Evolutionary conservation across 2,888 invertebrate species (phyloP), one percentile per base, ranked within the genome.

Genomic region (Escarpia spicata): DNA sequence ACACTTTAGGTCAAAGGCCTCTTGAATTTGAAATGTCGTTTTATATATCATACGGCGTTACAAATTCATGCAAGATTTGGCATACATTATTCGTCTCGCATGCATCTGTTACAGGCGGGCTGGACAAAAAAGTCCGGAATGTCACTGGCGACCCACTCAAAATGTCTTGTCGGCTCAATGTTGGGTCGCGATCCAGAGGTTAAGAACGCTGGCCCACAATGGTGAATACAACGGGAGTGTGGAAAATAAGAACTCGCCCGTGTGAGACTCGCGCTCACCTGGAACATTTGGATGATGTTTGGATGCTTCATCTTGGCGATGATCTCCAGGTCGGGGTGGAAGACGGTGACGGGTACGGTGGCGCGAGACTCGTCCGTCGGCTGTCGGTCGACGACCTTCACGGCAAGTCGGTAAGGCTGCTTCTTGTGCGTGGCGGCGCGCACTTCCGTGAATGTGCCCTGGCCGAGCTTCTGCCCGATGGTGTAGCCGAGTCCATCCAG

Each of bases 391-490:
- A 92, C 91, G 44, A 92, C 89, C 75, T 92, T 92, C 75, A 91
- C 92, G 8, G 92, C 92, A 4, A 44, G 89, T 37, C 92, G 92
- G 60, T 91, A 92, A 31, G 93, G 92, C 10, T 92, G 91, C 6
- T 92, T 45, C 43, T 90, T 45, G 92, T 93, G 91, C 4, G 92
- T 43, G 31, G 93, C 93, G 31, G 93, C 93, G 31, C 93, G 91
- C 8, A 94, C 94, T 44, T 93, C 93, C 37, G 93, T 93, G 92
- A 93, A 94, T 15, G 93, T 93, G 3, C 94, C 94, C 43, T 91
- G 91, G 15, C 94, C 94, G 45, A 94, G 92, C 43, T 93, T 93
- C 15, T 92, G 92, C 9, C 94, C 93, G 10, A 94, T 92, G 15
- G 90, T 52, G 75, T 93, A 94, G 31, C 94, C 94, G 60, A 92